Evolutionary conservation across 2,888 invertebrate genomes (phyloP), one percentile per base, ranked within the genome.

Genomic region (Sarcophaga subvicina): DNA sequence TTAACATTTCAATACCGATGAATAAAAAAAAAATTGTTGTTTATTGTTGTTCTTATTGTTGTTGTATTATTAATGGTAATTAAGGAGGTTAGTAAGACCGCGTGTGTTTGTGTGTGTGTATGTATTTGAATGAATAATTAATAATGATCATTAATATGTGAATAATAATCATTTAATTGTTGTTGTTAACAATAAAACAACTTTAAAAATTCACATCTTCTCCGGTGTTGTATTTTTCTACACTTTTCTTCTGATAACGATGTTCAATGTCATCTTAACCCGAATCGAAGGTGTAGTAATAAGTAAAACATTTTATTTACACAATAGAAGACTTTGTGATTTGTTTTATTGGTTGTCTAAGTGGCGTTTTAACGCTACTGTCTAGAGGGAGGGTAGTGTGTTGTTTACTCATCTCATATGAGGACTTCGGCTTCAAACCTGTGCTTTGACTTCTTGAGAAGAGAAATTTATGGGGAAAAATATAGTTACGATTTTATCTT

Each of bases 121-220:
- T 37, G 8, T 37, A 0, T 72, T 72, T 72, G 64, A 62, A 77
- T 72, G 47, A 71, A 81, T 84, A 82, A 82, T 83, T 75, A 37
- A 37, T 37, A 81, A 87, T 88, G 87, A 85, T 83, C 78, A 80
- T 87, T 88, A 72, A 63, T 73, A 63, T 78, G n/a, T 77, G 22
- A 72, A 8, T 37, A 37, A 37, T 37, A 37, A 10, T 37, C 37
- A 27, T 27, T 27, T 3, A 27, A 27, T 27, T 27, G 27, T 27
- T 27, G 27, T 27, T 27, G 3, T 3, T 27, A 27, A 27, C 27
- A 27, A 27, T 27, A 27, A 27, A 27, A 27, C 27, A 4, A 4
- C 27, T 27, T 27, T 4, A 37, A 37, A 37, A 5, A 37, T 37
- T 37, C 6, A 37, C 37, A 5, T 37, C 37, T 37, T 37, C 37